These are phyloP conservation scores for Papilio elwesi DNA, from an alignment of 2,888 invertebrate species.

Conservation along the genomic window DNA sequence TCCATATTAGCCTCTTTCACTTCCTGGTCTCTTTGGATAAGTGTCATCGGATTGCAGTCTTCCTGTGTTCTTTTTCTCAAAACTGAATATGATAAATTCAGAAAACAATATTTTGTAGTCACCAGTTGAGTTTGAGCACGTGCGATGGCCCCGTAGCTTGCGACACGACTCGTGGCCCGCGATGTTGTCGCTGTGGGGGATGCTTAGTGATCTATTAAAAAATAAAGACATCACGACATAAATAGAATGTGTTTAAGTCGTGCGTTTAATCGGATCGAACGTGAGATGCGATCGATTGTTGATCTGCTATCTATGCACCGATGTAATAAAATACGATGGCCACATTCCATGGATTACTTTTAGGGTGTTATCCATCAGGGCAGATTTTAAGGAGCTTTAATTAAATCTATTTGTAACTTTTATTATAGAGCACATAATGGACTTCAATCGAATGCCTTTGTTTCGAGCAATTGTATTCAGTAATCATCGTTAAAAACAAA, in stretches of 20 bases:
- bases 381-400: constrained; percentile 13
- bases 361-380: constrained; percentile 72
- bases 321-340: constrained; percentile 84
- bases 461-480: constrained; percentile 61
- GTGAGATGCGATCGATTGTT: constrained; percentile 53
- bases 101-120: constrained; percentile 34
- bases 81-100: constrained; percentile 46
- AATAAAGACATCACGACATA: constrained; percentile 83
- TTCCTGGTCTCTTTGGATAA: constrained; percentile 64
- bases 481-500: constrained; percentile 71
- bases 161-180: constrained; percentile 75
- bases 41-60: constrained; percentile 67
- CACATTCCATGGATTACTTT: constrained; percentile 76
- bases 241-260: constrained; percentile 78
- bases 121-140: constrained; percentile 59
- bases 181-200: constrained; percentile 79
- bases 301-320: constrained; percentile 69
- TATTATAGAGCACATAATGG: constrained; percentile 46
- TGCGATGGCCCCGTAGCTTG: constrained; percentile 73
- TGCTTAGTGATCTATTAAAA: constrained; percentile 82
- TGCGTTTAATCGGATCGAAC: constrained; percentile 63
- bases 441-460: constrained; percentile 41
- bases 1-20: constrained; percentile 65
- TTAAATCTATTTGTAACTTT: constrained; percentile 43
- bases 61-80: constrained; percentile 43